Evolutionary conservation across 37 sponge, comb jelly and placozoan species (phyloP), one percentile per base, ranked within the genome.

Genomic region (Spongilla lacustris): DNA sequence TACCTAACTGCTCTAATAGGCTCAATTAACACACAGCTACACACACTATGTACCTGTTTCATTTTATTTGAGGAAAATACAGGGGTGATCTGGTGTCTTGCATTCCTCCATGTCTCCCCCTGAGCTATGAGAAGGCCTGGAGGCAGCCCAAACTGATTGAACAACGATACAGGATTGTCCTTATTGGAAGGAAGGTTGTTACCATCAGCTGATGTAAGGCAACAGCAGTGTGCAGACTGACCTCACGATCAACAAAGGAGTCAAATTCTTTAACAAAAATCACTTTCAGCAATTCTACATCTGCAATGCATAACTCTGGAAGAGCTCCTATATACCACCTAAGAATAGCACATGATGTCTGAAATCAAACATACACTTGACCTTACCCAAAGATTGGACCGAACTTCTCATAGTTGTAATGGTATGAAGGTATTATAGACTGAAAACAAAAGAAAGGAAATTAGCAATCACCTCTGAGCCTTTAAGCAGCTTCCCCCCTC

Each of bases 1-100:
- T n/a, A n/a, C n/a, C n/a, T n/a, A n/a, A n/a, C n/a, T n/a, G n/a
- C n/a, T n/a, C n/a, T n/a, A n/a, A n/a, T n/a, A n/a, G 46, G 4
- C 46, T 46, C 8, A 10, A 10, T 8, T 46, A 8, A 10, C 46
- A 46, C 8, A 8, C 8, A 10, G n/a, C 46, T 46, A 46, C 8
- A 8, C 46, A 46, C 8, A 46, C n/a, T 46, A 46, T 66, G 66
- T 67, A 91, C 91, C 89, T 85, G 31, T 78, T 81, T 92, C 85
- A 92, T 85, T 35, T 92, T 92, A 36, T 77, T n/a, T 26, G 86
- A 67, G 26, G 89, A 84, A 82, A 92, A 92, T 10, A 85, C 82
- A 24, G 93, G 93, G 48, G 93, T 80, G 78, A 92, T 89, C 10
- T 69, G 81, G 9, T 76, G 80, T 24, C 93, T 75, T 24, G 76